These are phyloP conservation scores for Oncopodura yosiiana DNA, from an alignment of 1,140 invertebrate species.

Conservation along the genomic window DNA sequence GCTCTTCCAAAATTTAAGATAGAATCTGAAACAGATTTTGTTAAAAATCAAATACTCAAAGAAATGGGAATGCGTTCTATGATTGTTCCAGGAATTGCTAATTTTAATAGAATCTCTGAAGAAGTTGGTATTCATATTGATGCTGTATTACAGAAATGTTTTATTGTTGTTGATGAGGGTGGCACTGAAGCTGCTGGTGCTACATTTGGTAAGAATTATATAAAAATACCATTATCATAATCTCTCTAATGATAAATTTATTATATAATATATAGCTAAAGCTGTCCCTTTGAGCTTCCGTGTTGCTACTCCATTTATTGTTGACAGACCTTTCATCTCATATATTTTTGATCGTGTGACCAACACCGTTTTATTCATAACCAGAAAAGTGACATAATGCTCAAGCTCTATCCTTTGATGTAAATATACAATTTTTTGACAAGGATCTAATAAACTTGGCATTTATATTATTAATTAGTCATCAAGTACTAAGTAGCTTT, in stretches of 20 bases:
- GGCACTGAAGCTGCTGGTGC: conserved; percentile 9
- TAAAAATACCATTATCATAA: not conserved
- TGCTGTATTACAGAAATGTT: conserved; percentile 7
- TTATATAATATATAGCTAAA: no score
- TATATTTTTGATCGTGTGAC: not conserved
- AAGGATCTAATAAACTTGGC: no score
- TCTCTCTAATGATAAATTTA: not conserved
- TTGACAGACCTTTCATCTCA: no score
- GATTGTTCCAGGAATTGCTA: conserved; percentile 2
- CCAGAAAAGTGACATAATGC: no score
- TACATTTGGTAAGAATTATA: not conserved
- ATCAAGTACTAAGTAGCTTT: no score
- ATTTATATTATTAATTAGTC: no score
- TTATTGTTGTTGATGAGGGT: conserved; percentile 3
- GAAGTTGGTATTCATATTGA: conserved; percentile 9
- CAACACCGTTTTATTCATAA: not conserved
- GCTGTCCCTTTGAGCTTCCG: no score
- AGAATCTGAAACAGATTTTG: conserved; percentile 2
- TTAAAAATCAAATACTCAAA: not conserved
- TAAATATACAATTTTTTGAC: no score
- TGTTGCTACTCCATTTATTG: no score
- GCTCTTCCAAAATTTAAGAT: conserved; percentile 10
- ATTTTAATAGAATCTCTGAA: conserved; percentile 2
- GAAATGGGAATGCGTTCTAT: conserved; percentile 1
- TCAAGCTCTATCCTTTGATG: no score